Percentiles rank a stretch among this genome's conserved stretches.
Evolutionary conservation across 2,888 invertebrate genomes (phyloP).

Genomic region (Phasia obesa): DNA sequence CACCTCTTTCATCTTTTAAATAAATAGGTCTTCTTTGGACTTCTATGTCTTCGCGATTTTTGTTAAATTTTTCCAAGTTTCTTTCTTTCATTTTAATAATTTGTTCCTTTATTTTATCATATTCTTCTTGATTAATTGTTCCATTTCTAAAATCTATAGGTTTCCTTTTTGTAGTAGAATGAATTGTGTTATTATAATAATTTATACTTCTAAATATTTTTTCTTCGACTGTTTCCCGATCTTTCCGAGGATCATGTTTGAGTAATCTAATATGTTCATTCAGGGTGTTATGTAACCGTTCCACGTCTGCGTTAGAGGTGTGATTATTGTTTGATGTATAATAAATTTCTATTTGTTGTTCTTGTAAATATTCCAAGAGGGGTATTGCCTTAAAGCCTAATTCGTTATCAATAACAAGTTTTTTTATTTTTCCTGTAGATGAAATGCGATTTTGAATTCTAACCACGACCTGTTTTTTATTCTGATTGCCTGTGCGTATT

Average conservation of each 20-base stretch:
- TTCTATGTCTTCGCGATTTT: not conserved
- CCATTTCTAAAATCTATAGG: not conserved
- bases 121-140: conserved; percentile 5
- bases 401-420: not conserved
- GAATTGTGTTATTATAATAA: conserved; percentile 33
- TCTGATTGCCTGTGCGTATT: too few relatives aligned
- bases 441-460: too few relatives aligned
- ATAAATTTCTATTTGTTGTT: not conserved
- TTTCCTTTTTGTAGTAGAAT: conserved; percentile 20
- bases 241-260: conserved; percentile 12
- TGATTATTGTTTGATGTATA: too few relatives aligned
- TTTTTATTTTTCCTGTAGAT: not conserved
- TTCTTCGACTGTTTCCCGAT: conserved; percentile 52
- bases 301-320: conserved; percentile 6
- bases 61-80: not conserved
- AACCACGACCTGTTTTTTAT: too few relatives aligned
- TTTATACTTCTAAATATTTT: conserved; percentile 24
- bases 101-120: conserved; percentile 12
- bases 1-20: too few relatives aligned
- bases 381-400: not conserved
- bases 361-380: not conserved
- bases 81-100: not conserved
- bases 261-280: too few relatives aligned
- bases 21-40: too few relatives aligned
- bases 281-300: conserved; percentile 64